phyloP scores from a whole-genome alignment of 92 coral and sea anemone genomes.

The Palythoa heliodiscus region DNA sequence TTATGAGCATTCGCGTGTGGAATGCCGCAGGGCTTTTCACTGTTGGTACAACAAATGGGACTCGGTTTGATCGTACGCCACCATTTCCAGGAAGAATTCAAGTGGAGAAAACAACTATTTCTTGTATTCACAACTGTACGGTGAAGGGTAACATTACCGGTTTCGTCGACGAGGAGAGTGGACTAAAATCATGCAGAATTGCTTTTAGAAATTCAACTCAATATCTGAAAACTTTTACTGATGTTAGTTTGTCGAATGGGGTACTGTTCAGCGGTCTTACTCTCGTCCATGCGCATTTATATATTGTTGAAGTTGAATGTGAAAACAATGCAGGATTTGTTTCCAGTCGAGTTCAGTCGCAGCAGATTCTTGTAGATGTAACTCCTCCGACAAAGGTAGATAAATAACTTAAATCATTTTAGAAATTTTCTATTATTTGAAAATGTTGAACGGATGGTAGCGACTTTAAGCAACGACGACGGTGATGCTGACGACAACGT shows the following conservation, averaged over 20 bases:
- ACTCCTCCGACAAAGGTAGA: constrained; percentile 88
- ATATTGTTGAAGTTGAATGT: constrained; percentile 64
- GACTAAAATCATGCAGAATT: constrained; percentile 61
- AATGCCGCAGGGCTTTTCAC: constrained; percentile 84
- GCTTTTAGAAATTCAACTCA: constrained; percentile 56
- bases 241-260: constrained; percentile 30
- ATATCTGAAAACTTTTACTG: constrained; percentile 38
- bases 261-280: constrained; percentile 55
- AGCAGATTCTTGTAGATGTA: constrained; percentile 65
- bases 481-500: too few relatives aligned
- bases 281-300: constrained; percentile 60
- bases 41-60: constrained; percentile 68
- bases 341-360: constrained; percentile 50
- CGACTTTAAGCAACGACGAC: too few relatives aligned
- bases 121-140: constrained; percentile 67
- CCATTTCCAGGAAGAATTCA: constrained; percentile 63
- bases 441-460: too few relatives aligned
- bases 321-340: constrained; percentile 65
- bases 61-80: constrained; percentile 73
- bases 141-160: constrained; percentile 56
- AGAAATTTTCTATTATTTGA: not conserved
- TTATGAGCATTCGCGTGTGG: constrained; percentile 81
- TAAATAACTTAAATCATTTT: not conserved
- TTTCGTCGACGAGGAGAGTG: constrained; percentile 78
- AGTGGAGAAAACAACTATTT: constrained; percentile 33